phyloP scores from a whole-genome alignment of 1,140 invertebrate genomes.

The Cyrtorhinus lividipennis region DNA sequence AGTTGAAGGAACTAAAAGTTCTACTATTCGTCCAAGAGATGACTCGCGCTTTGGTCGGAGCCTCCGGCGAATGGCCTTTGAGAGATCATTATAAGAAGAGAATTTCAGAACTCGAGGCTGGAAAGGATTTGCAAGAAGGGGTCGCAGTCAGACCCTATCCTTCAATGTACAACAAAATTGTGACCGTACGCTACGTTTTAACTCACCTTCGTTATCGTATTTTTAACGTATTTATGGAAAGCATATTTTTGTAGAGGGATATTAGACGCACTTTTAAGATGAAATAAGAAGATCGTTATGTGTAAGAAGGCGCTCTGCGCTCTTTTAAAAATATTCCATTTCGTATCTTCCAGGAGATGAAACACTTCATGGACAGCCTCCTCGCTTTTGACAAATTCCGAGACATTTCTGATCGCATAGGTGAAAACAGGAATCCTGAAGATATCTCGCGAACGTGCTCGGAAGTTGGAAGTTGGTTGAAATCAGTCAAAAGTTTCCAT shows the following conservation, averaged over 20 bases:
- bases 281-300: too few relatives aligned
- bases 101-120: slow-evolving; percentile 28
- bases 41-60: slow-evolving; percentile 17
- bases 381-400: slow-evolving; percentile 1
- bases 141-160: slow-evolving; percentile 40
- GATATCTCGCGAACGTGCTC: slow-evolving; percentile 31
- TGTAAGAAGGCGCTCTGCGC: too few relatives aligned
- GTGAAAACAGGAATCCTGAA: neutral
- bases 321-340: too few relatives aligned
- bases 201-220: too few relatives aligned
- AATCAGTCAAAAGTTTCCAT: slow-evolving; percentile 39
- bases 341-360: slow-evolving; percentile 12
- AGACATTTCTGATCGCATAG: neutral
- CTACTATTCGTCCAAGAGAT: slow-evolving; percentile 23
- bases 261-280: too few relatives aligned
- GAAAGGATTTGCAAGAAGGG: slow-evolving; percentile 31
- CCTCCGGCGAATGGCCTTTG: slow-evolving; percentile 26
- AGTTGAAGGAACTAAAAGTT: slow-evolving; percentile 23
- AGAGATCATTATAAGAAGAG: slow-evolving; percentile 27
- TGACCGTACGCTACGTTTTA: slow-evolving; percentile 1
- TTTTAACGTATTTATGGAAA: too few relatives aligned
- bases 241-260: too few relatives aligned
- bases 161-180: slow-evolving; percentile 36
- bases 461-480: slow-evolving; percentile 34
- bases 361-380: slow-evolving; percentile 2